A percentile compares a stretch with the other conserved stretches of the same genome.
Evolutionary conservation across 2,797 vertebrate species (phyloP).

Genomic region (Malurus splendens): DNA sequence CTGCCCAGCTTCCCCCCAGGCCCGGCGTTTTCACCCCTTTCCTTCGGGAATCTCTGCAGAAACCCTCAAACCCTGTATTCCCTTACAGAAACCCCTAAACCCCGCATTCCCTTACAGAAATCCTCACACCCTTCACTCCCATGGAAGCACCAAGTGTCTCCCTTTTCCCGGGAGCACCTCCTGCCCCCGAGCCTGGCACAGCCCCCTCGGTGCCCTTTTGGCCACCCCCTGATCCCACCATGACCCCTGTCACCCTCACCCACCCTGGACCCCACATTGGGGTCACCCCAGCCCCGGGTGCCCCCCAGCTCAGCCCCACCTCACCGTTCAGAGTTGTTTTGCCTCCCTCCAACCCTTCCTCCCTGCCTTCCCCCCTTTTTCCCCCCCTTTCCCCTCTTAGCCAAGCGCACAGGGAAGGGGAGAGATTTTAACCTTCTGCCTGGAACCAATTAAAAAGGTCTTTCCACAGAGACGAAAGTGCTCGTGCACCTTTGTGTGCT

Average conservation of each 20-base stretch:
- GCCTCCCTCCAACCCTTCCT: background rate
- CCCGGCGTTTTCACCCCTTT: rapidly evolving
- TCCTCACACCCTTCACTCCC: background rate
- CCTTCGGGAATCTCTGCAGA: background rate
- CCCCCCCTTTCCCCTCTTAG: background rate
- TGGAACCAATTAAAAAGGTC: slow-evolving; percentile 75
- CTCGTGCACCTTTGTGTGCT: slow-evolving; percentile 58
- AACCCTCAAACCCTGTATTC: background rate
- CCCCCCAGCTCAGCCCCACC: background rate
- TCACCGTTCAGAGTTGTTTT: rapidly evolving
- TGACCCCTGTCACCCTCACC: background rate
- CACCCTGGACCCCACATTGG: rapidly evolving
- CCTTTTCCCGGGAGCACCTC: rapidly evolving
- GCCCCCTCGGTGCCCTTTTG: background rate
- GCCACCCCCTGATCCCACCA: background rate
- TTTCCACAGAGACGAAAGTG: slow-evolving; percentile 66
- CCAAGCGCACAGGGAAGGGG: slow-evolving; percentile 10
- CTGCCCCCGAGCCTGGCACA: background rate
- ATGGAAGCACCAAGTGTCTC: rapidly evolving
- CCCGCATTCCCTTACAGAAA: background rate
- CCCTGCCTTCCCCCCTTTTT: background rate
- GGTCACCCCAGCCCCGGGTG: rapidly evolving
- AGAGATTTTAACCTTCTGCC: slow-evolving; percentile 72
- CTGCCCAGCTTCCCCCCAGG: background rate
- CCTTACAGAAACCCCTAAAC: background rate